phyloP scores from a whole-genome alignment of 2,113 vertebrate species.

The Talpa occidentalis region DNA sequence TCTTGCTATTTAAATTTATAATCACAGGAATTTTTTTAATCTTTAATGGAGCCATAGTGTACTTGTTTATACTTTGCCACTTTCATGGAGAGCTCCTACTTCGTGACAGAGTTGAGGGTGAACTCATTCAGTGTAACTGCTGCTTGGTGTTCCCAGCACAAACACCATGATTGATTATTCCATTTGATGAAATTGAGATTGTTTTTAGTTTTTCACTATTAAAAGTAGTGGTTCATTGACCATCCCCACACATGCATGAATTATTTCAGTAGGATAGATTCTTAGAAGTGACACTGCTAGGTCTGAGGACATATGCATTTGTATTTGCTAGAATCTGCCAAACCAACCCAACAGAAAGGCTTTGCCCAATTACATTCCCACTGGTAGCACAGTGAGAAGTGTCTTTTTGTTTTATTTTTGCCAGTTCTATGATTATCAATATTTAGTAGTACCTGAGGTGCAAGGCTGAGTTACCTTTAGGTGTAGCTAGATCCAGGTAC shows the following conservation, averaged over 20 bases:
- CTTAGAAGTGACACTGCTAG: not conserved
- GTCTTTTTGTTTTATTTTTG: not conserved
- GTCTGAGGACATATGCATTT: not conserved
- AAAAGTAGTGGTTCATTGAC: not conserved
- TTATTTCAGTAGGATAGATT: not conserved
- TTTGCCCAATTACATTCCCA: not conserved
- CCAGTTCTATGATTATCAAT: not conserved
- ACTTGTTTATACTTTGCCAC: not conserved
- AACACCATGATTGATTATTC: not conserved
- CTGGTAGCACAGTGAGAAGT: not conserved
- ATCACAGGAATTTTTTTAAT: not conserved
- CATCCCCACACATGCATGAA: not conserved
- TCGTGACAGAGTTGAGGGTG: not conserved
- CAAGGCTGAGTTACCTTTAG: too few species aligned
- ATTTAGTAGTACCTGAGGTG: not conserved
- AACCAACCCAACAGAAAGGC: not conserved
- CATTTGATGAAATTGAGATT: not conserved
- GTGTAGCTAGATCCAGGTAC: too few species aligned
- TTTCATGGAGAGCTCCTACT: not conserved
- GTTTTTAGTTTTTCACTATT: not conserved
- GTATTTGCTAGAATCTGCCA: not conserved
- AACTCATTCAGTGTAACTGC: not conserved
- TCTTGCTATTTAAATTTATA: not conserved
- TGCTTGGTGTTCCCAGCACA: not conserved
- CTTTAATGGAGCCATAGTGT: not conserved